phyloP scores from a whole-genome alignment of 2,888 invertebrate species.

The Meghimatium bilineatum region DNA sequence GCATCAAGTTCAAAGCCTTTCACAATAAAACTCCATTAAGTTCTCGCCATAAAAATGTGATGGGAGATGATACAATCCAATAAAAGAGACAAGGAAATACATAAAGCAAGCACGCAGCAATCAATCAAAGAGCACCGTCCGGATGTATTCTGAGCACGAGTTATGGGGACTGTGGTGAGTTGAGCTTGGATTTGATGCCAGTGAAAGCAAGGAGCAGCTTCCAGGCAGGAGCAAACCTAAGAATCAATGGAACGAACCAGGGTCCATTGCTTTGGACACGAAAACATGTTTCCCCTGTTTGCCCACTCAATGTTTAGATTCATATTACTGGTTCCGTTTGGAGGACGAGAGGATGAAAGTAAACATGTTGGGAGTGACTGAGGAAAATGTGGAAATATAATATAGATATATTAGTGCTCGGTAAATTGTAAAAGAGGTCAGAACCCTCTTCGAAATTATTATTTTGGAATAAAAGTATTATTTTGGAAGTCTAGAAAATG shows the following conservation, averaged over 20 bases:
- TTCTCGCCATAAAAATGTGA: slow-evolving; percentile 34
- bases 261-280: slow-evolving; percentile 44
- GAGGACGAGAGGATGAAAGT: not conserved
- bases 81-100: slow-evolving; percentile 44
- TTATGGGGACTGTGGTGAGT: slow-evolving; percentile 27
- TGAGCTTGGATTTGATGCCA: slow-evolving; percentile 43
- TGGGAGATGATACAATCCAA: slow-evolving; percentile 46
- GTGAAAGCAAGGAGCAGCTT: slow-evolving; percentile 39
- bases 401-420: slow-evolving; percentile 30
- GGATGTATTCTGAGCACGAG: slow-evolving; percentile 40
- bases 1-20: slow-evolving; percentile 30
- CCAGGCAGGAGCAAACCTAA: slow-evolving; percentile 37
- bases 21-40: slow-evolving; percentile 41
- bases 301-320: slow-evolving; percentile 32
- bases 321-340: slow-evolving; percentile 22
- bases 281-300: slow-evolving; percentile 45
- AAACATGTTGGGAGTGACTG: too few species aligned
- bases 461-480: slow-evolving; percentile 33
- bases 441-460: slow-evolving; percentile 42
- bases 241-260: slow-evolving; percentile 41
- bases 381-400: slow-evolving; percentile 1
- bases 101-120: slow-evolving; percentile 42
- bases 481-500: too few species aligned
- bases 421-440: slow-evolving; percentile 37
- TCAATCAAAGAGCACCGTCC: slow-evolving; percentile 42